Conservation (phyloP, 2,888 invertebrate species). For the Tetragonisca angustula region DNA sequence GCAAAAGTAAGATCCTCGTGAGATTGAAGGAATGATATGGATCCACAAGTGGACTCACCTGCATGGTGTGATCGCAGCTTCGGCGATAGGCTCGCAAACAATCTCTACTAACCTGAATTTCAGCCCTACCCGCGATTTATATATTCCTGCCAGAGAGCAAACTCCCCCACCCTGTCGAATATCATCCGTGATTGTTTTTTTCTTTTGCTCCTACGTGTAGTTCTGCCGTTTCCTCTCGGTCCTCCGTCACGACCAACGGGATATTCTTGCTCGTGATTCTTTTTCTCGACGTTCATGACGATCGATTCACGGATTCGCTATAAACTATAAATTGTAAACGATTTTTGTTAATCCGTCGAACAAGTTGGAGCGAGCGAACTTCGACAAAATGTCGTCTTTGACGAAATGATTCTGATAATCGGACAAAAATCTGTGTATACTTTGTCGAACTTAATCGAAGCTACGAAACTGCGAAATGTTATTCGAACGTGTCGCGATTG, state of each 20-base stretch:
- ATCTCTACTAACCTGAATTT: constrained; percentile 75
- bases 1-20: not conserved
- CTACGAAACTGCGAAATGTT: not conserved
- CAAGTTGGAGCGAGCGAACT: not conserved
- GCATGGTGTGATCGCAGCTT: constrained; percentile 59
- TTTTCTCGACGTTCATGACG: constrained; percentile 30
- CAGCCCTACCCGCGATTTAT: constrained; percentile 75
- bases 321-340: not conserved
- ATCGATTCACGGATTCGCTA: not conserved
- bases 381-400: not conserved
- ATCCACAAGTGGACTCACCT: constrained; percentile 55
- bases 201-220: constrained; percentile 59
- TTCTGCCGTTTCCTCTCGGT: constrained; percentile 50
- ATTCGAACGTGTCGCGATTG: not conserved
- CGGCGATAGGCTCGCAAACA: constrained; percentile 61
- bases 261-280: constrained; percentile 48
- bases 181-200: constrained; percentile 64
- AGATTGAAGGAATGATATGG: not conserved
- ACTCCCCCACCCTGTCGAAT: constrained; percentile 69
- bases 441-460: not conserved
- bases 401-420: not conserved
- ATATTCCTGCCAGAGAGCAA: constrained; percentile 73
- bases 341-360: not conserved
- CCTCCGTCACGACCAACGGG: constrained; percentile 54
- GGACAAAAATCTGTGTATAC: not conserved